Evolutionary conservation across 2,797 vertebrate species (phyloP).

Genomic region (Manis crassicaudata): DNA sequence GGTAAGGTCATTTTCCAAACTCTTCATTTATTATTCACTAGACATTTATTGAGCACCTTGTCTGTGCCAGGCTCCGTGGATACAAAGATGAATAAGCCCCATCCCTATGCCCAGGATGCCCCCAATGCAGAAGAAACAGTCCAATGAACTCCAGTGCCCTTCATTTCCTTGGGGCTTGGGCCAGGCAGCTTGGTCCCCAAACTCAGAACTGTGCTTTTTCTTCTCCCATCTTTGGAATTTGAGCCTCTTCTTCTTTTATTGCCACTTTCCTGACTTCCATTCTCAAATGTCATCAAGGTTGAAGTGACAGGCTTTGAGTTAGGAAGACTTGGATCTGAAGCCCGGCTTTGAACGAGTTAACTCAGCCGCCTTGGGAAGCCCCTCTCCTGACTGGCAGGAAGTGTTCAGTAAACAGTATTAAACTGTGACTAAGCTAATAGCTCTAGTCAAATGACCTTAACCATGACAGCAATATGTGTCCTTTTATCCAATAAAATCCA

Average conservation of each 20-base stretch:
- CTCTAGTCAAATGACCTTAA: not conserved
- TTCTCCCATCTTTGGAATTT: not conserved
- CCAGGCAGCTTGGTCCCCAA: not conserved
- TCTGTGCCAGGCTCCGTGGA: not conserved
- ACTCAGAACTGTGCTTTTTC: not conserved
- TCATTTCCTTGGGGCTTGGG: not conserved
- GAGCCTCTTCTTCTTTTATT: not conserved
- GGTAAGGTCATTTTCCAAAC: not conserved
- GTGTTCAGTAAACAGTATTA: not conserved
- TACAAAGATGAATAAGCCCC: not conserved
- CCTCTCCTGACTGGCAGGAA: rapidly evolving
- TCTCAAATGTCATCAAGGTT: not conserved
- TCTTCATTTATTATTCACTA: not conserved
- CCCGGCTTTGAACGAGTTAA: not conserved
- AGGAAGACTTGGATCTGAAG: not conserved
- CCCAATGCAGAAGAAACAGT: not conserved
- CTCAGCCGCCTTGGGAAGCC: not conserved
- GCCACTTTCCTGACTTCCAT: not conserved
- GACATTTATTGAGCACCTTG: not conserved
- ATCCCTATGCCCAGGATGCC: rapidly evolving
- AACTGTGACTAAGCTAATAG: not conserved
- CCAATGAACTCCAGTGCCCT: not conserved
- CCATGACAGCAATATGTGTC: not conserved
- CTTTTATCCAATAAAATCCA: not conserved
- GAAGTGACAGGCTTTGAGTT: not conserved